These are phyloP conservation scores for Eristalis tenax DNA, from an alignment of 2,888 invertebrate species.

Conservation along the genomic window DNA sequence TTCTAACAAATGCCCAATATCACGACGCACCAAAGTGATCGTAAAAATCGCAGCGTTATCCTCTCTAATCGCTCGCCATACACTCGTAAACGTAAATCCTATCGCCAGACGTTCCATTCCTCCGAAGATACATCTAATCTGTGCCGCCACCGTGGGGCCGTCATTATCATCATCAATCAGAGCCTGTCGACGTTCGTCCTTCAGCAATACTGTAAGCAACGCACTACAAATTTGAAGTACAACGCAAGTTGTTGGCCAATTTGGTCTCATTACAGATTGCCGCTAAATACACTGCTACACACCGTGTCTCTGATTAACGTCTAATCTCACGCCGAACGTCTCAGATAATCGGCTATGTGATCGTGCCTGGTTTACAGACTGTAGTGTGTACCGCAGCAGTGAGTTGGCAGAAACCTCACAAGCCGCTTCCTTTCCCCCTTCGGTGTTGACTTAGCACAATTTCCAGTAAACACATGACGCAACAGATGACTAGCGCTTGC, in stretches of 20 bases:
- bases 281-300: conserved; percentile 2
- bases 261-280: background rate
- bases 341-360: conserved; percentile 30
- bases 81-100: background rate
- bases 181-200: background rate
- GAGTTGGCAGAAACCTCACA: conserved; percentile 2
- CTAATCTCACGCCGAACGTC: conserved; percentile 42
- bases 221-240: background rate
- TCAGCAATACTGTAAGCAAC: background rate
- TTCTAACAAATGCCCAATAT: background rate
- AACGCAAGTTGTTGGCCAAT: background rate
- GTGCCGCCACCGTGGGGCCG: background rate
- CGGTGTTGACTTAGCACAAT: conserved; percentile 26
- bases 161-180: background rate
- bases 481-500: conserved; percentile 2
- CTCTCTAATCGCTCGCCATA: background rate
- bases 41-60: background rate
- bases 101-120: background rate
- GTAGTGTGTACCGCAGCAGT: background rate
- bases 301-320: conserved; percentile 21
- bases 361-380: background rate
- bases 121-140: background rate
- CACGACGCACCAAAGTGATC: background rate
- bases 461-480: conserved; percentile 11
- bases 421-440: background rate